Evolutionary conservation across 2,888 invertebrate species (phyloP).

Genomic region (Nemurella pictetii): DNA sequence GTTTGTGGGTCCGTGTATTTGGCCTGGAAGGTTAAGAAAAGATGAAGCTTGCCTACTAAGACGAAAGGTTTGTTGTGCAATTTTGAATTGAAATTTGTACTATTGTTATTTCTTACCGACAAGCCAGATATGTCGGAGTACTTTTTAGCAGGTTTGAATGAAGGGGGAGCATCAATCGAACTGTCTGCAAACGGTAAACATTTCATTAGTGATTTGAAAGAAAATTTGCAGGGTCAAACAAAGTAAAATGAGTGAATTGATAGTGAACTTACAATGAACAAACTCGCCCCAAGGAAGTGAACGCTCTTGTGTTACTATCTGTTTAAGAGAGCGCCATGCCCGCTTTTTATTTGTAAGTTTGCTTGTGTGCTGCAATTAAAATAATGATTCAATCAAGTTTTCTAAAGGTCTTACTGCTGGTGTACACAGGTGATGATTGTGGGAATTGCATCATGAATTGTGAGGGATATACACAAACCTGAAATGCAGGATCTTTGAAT

Average conservation of each 20-base stretch:
- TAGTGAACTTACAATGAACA: conserved; percentile 67
- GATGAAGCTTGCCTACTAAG: too few relatives aligned
- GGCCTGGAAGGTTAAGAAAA: conserved; percentile 56
- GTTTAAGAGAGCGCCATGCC: conserved; percentile 86
- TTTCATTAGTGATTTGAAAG: background rate
- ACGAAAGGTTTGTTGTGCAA: too few relatives aligned
- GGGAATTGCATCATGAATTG: background rate
- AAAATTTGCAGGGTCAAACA: conserved; percentile 21
- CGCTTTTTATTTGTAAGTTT: conserved; percentile 68
- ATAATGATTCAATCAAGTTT: background rate
- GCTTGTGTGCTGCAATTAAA: conserved; percentile 51
- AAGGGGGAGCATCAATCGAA: conserved; percentile 87
- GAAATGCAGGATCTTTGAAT: conserved; percentile 53
- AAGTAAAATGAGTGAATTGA: conserved; percentile 17
- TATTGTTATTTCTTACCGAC: conserved; percentile 58
- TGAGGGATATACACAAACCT: conserved; percentile 47
- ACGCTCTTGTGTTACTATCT: conserved; percentile 81
- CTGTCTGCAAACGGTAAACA: conserved; percentile 63
- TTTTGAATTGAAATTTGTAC: background rate
- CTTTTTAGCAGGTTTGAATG: conserved; percentile 88
- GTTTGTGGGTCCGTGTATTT: conserved; percentile 91
- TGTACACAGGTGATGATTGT: background rate
- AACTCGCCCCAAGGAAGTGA: conserved; percentile 76
- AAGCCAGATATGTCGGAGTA: conserved; percentile 92
- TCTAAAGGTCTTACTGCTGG: too few relatives aligned